Conservation (phyloP, 2,113 vertebrate genomes). For the Chaetops frenatus region DNA sequence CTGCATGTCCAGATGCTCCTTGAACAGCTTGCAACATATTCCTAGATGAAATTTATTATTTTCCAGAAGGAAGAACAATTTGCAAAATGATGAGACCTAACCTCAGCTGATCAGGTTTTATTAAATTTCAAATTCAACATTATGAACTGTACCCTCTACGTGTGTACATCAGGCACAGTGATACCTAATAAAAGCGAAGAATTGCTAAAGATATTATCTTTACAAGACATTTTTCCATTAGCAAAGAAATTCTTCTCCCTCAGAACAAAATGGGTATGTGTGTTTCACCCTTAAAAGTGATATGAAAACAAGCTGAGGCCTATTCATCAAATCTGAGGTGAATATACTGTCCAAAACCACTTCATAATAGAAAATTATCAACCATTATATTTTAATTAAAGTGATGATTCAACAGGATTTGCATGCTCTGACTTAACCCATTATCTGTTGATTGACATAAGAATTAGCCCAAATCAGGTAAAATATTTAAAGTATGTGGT, state of each 20-base stretch:
- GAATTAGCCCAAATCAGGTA: background rate
- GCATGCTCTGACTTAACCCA: background rate
- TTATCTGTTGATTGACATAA: background rate
- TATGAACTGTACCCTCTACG: background rate
- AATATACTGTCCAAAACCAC: background rate
- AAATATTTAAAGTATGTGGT: background rate
- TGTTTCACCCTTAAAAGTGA: background rate
- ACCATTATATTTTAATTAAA: background rate
- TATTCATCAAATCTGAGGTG: background rate
- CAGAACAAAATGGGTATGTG: background rate
- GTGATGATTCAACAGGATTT: background rate
- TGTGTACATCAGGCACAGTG: background rate
- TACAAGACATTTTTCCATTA: background rate
- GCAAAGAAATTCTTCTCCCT: background rate
- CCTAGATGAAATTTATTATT: background rate
- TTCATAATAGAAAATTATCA: background rate
- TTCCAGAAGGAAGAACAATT: background rate
- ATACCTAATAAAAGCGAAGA: background rate
- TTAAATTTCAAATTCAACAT: background rate
- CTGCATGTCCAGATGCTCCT: background rate
- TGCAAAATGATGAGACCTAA: background rate
- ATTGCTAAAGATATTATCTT: background rate
- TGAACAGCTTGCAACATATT: background rate
- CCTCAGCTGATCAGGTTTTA: background rate
- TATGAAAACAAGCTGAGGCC: background rate